Evolutionary conservation across 2,888 invertebrate genomes (phyloP).

Genomic region (Epiblema foenella): DNA sequence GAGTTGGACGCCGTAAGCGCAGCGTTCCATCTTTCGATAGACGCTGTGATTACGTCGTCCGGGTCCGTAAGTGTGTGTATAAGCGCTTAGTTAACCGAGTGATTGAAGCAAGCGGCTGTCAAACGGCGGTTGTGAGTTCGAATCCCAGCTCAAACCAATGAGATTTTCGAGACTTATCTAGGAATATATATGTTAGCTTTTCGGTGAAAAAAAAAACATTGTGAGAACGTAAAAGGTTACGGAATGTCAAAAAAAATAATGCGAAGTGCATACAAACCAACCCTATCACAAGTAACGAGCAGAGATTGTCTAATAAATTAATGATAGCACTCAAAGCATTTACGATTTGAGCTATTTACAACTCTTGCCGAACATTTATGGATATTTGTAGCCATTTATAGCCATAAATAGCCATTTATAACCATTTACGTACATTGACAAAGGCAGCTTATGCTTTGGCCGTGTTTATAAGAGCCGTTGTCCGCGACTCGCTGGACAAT

Average conservation of each 20-base stretch:
- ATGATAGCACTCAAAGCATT: slow-evolving; percentile 56
- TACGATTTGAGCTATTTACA: slow-evolving; percentile 55
- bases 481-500: slow-evolving; percentile 58
- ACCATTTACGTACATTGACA: slow-evolving; percentile 63
- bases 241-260: background rate
- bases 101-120: no score
- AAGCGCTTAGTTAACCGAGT: no score
- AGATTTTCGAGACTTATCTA: no score
- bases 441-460: slow-evolving; percentile 56
- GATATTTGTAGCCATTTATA: slow-evolving; percentile 58
- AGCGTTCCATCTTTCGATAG: no score
- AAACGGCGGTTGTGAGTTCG: no score
- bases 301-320: slow-evolving; percentile 57
- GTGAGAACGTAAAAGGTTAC: no score
- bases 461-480: slow-evolving; percentile 66
- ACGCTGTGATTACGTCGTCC: no score
- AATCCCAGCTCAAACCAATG: no score
- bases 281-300: background rate
- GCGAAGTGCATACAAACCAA: slow-evolving; percentile 5
- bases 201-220: no score
- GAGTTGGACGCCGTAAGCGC: no score
- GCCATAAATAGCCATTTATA: slow-evolving; percentile 37
- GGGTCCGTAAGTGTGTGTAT: no score
- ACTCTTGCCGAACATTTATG: slow-evolving; percentile 55
- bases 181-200: no score